Evolutionary conservation across 2,113 vertebrate species (phyloP).

Genomic region (Crotalus horridus): DNA sequence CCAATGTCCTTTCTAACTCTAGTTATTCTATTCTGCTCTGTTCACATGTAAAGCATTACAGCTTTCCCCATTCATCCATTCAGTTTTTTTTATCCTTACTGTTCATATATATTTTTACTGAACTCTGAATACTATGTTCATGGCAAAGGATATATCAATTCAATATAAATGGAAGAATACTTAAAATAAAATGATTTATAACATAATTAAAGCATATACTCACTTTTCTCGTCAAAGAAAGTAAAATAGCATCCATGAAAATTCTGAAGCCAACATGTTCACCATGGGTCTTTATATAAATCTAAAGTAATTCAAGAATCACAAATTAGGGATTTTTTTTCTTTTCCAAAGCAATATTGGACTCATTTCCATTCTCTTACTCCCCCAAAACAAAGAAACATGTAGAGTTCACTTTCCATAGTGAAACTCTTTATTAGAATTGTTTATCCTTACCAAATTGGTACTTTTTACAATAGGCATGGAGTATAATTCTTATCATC

Average conservation of each 20-base stretch:
- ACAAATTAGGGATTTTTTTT: background rate
- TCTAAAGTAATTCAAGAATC: slow-evolving; percentile 67
- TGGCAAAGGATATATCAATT: background rate
- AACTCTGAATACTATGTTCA: background rate
- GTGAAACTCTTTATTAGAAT: background rate
- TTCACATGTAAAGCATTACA: background rate
- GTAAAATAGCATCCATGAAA: slow-evolving; percentile 95
- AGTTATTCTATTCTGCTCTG: too few species aligned
- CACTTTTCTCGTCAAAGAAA: slow-evolving; percentile 93
- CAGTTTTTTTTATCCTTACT: background rate
- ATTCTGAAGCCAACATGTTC: slow-evolving; percentile 97
- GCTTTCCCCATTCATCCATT: background rate
- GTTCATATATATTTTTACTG: background rate
- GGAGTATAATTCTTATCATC: background rate
- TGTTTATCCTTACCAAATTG: background rate
- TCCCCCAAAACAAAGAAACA: background rate
- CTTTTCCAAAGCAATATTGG: background rate
- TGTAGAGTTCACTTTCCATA: background rate
- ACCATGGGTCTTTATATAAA: slow-evolving; percentile 90
- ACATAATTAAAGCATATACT: slow-evolving; percentile 40
- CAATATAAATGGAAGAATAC: background rate
- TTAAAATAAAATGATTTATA: background rate
- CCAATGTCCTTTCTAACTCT: too few species aligned
- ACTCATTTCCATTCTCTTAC: background rate
- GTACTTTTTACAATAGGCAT: background rate